phyloP scores from a whole-genome alignment of 2,888 invertebrate species.

The Synanthedon formicaeformis region DNA sequence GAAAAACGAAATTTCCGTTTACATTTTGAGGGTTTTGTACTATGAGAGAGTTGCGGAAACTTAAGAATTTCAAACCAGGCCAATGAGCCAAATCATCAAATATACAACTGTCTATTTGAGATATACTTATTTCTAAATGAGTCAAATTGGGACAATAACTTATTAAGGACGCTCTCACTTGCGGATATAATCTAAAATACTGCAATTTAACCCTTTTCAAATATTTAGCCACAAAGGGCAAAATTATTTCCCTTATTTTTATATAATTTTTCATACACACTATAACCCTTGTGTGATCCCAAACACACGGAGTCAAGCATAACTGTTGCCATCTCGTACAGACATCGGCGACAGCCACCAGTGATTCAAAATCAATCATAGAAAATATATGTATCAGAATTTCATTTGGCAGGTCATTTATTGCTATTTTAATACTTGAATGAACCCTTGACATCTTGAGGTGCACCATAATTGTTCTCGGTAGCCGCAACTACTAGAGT shows the following conservation, averaged over 20 bases:
- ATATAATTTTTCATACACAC: constrained; percentile 69
- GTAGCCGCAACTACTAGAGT: constrained; percentile 20
- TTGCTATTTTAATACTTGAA: constrained; percentile 25
- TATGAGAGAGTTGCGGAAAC: constrained; percentile 65
- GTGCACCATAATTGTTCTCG: constrained; percentile 51
- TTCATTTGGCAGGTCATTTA: constrained; percentile 67
- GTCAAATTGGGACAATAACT: constrained; percentile 65
- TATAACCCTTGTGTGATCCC: constrained; percentile 64
- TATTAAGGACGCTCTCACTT: constrained; percentile 60
- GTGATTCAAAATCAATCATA: constrained; percentile 64
- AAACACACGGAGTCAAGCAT: constrained; percentile 59
- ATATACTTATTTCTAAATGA: constrained; percentile 68
- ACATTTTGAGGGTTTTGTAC: constrained; percentile 55
- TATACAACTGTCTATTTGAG: constrained; percentile 65
- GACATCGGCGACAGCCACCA: constrained; percentile 58
- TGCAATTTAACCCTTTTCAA: constrained; percentile 66
- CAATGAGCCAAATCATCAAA: constrained; percentile 62
- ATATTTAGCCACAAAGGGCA: constrained; percentile 65
- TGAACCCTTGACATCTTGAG: constrained; percentile 53
- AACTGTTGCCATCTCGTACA: constrained; percentile 63
- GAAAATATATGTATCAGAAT: constrained; percentile 66
- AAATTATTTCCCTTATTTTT: constrained; percentile 61
- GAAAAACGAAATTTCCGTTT: constrained; percentile 62
- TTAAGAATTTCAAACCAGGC: constrained; percentile 63
- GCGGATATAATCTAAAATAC: constrained; percentile 67